phyloP scores from a whole-genome alignment of 2,888 invertebrate species.

The Lasius fuliginosus region DNA sequence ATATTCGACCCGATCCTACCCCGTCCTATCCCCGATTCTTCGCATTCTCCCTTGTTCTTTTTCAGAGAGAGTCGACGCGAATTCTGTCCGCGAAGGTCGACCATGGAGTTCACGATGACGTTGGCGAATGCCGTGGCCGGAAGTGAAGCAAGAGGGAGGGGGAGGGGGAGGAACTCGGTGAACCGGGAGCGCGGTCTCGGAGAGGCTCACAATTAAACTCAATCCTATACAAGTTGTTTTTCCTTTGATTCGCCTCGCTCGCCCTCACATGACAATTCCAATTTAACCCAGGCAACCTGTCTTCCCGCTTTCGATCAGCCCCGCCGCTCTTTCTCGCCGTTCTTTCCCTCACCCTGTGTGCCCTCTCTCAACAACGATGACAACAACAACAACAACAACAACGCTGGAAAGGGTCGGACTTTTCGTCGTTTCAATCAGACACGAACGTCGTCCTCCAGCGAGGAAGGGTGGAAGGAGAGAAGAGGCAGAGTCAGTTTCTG shows the following conservation, averaged over 20 bases:
- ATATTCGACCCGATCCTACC: constrained; percentile 49
- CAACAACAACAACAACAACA: constrained; percentile 51
- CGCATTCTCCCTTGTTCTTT: constrained; percentile 67
- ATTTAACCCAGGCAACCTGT: constrained; percentile 78
- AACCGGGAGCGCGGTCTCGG: constrained; percentile 26
- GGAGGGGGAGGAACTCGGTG: constrained; percentile 18
- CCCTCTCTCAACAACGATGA: constrained; percentile 53
- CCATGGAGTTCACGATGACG: constrained; percentile 68
- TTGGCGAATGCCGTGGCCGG: constrained; percentile 64
- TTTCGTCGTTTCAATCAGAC: constrained; percentile 86
- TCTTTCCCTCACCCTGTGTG: constrained; percentile 47
- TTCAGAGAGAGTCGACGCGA: constrained; percentile 62
- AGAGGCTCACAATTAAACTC: constrained; percentile 81
- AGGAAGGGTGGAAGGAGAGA: constrained; percentile 14
- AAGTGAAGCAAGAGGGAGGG: constrained; percentile 10
- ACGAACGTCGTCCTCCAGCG: constrained; percentile 76
- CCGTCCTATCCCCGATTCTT: constrained; percentile 48
- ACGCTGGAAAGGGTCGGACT: constrained; percentile 70
- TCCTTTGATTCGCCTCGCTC: constrained; percentile 83
- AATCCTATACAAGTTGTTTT: constrained; percentile 84
- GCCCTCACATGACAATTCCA: constrained; percentile 85
- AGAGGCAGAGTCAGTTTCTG: constrained; percentile 49
- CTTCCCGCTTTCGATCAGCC: constrained; percentile 52
- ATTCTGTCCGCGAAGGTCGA: constrained; percentile 69
- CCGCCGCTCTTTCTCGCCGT: constrained; percentile 29